These are phyloP conservation scores for Psilopsiagon aurifrons DNA, from an alignment of 2,113 vertebrate genomes.

Conservation along the genomic window DNA sequence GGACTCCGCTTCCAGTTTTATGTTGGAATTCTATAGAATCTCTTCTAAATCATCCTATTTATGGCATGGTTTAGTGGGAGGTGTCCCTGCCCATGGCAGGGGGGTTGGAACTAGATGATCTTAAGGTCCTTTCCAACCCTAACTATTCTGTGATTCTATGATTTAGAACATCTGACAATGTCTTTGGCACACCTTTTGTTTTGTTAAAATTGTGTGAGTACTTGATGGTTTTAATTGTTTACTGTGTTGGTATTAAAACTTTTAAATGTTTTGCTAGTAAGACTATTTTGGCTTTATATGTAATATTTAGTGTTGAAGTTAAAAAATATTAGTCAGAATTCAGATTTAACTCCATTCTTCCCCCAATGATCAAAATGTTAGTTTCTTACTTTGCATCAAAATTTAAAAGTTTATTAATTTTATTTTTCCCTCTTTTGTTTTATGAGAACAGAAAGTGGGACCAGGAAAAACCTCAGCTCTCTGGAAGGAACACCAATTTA, in stretches of 20 bases:
- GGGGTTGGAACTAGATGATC: too few relatives aligned
- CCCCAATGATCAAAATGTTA: neutral
- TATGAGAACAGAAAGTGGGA: conserved; percentile 60
- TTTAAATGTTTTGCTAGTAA: neutral
- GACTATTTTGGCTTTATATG: neutral
- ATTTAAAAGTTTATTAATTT: neutral
- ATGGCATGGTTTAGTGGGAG: too few relatives aligned
- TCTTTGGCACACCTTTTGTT: neutral
- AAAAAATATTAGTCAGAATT: neutral
- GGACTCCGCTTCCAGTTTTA: neutral
- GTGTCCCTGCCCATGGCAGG: too few relatives aligned
- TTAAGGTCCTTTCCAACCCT: too few relatives aligned
- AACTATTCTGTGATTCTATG: too few relatives aligned
- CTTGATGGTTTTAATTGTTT: neutral
- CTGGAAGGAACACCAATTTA: conserved; percentile 73
- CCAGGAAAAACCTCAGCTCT: conserved; percentile 56
- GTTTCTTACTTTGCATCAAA: neutral
- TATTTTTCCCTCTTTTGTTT: neutral
- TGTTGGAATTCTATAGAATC: neutral
- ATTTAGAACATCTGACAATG: neutral
- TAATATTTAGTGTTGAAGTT: neutral
- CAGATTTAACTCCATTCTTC: neutral
- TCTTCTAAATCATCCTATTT: neutral
- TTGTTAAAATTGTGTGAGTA: neutral
- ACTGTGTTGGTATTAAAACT: neutral